These are phyloP conservation scores for Gallinago media DNA, from an alignment of 2,113 vertebrate species.

Conservation along the genomic window DNA sequence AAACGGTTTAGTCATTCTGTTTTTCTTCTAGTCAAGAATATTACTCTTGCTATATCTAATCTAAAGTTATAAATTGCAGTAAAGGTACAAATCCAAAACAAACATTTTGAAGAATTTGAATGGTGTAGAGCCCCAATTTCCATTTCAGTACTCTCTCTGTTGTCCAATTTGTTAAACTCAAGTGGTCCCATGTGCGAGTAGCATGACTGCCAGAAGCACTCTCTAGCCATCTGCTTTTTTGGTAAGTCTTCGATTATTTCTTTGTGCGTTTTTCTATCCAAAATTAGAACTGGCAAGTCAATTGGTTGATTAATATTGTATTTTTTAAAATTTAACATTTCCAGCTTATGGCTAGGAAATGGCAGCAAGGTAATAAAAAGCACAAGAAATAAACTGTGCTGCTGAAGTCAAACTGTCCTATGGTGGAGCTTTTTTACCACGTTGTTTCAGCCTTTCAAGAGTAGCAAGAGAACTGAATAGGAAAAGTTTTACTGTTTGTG, in stretches of 20 bases:
- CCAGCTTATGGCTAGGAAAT: constrained; percentile 30
- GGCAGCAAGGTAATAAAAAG: constrained; percentile 38
- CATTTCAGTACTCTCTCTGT: constrained; percentile 54
- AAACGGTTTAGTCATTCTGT: neutral
- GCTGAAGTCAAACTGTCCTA: neutral
- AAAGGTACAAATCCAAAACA: constrained; percentile 62
- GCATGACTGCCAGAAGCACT: constrained; percentile 53
- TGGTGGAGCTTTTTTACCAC: neutral
- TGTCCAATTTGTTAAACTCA: constrained; percentile 65
- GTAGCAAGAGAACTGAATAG: neutral
- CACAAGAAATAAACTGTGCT: neutral
- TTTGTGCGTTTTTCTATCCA: constrained; percentile 48
- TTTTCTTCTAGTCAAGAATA: constrained; percentile 53
- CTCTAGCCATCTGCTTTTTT: constrained; percentile 68
- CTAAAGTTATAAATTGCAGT: constrained; percentile 57
- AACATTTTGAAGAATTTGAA: constrained; percentile 61
- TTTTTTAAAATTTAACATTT: constrained; percentile 58
- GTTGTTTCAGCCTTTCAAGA: neutral
- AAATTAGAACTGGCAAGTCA: constrained; percentile 57
- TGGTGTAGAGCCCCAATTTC: constrained; percentile 60
- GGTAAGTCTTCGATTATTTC: constrained; percentile 58
- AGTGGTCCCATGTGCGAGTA: constrained; percentile 57
- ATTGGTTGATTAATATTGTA: constrained; percentile 13
- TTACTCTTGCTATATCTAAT: constrained; percentile 64
- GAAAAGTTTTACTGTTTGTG: neutral